Evolutionary conservation across 2,797 vertebrate genomes (phyloP), one percentile per base, ranked within the genome.

Genomic region (Mastacembelus armatus): DNA sequence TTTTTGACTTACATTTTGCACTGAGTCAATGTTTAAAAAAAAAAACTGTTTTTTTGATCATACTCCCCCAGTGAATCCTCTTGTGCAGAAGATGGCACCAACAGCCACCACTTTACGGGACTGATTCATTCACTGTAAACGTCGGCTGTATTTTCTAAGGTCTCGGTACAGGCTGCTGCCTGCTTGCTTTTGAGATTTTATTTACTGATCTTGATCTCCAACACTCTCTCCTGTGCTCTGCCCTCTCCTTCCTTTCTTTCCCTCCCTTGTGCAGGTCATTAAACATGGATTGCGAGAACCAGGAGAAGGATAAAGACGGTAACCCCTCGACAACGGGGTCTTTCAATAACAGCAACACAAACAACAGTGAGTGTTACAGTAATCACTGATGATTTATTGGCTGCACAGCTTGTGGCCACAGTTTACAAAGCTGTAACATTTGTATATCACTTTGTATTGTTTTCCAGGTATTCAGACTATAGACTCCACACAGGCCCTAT

Each of bases 251-350:
- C 14, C 3, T 16, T 10, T 42, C n/a, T 29, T 8, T 43, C 15
- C 32, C 38, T 45, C 47, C 26, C 10, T 38, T 10, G 30, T 77
- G 50, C 89, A 99, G 98, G 91, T 99, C 98, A 85, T 95, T 99
- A 92, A 99, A 99, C 90, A 99, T 99, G 98, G 98, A 99, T 90
- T 99, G 98, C 92, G 98, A 99, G 93, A 99, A 98, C 91, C 98
- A 99, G 94, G 98, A 99, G 85, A 99, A 99, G 83, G 98, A 99
- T 86, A 99, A 99, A 82, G 98, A 99, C 66, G 95, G 85, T 35
- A 96, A 93, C 91, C 93, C 92, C 22, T 11, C 90, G 0, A 50
- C 93, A 61, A 29, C 84, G 0, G 95, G 95, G 67, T 86, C 95
- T 60, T 98, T 98, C 87, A 97, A 94, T 83, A 95, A 95, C 91